A percentile compares a stretch with the other conserved stretches of the same genome.
phyloP scores from a whole-genome alignment of 1,140 invertebrate species.

The Oryctes rhinoceros region DNA sequence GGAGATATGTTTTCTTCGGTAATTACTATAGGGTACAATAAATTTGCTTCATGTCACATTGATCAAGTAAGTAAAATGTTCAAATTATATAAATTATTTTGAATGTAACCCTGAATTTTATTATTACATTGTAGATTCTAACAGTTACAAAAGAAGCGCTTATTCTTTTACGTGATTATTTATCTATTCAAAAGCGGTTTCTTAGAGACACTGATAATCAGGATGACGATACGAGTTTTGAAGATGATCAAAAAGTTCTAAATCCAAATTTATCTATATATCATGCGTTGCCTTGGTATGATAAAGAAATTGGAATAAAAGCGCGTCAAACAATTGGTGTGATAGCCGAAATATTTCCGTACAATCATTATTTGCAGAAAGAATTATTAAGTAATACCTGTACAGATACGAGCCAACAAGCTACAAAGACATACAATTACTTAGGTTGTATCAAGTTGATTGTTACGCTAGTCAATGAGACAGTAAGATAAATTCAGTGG shows the following conservation, averaged over 20 bases:
- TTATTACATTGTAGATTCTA: not conserved
- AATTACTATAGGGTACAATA: not conserved
- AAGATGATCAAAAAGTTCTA: not conserved
- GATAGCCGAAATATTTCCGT: not conserved
- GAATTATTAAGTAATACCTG: not conserved
- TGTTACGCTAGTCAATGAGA: not conserved
- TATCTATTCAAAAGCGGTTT: not conserved
- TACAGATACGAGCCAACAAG: not conserved
- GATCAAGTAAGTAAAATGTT: not conserved
- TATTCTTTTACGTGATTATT: not conserved
- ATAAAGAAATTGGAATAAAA: conserved; percentile 7
- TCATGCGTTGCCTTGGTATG: not conserved
- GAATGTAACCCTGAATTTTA: no score
- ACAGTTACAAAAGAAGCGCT: not conserved
- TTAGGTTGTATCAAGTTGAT: not conserved
- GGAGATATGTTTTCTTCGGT: conserved; percentile 41
- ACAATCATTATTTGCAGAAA: not conserved
- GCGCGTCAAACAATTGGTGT: not conserved
- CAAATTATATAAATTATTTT: no score
- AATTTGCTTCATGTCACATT: not conserved
- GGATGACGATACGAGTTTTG: no score
- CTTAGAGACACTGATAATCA: not conserved
- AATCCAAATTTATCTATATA: not conserved
- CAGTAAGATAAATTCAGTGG: not conserved
- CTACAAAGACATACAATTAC: not conserved